Conservation (phyloP, 2,888 invertebrate species). For the Melanargia galathea region DNA sequence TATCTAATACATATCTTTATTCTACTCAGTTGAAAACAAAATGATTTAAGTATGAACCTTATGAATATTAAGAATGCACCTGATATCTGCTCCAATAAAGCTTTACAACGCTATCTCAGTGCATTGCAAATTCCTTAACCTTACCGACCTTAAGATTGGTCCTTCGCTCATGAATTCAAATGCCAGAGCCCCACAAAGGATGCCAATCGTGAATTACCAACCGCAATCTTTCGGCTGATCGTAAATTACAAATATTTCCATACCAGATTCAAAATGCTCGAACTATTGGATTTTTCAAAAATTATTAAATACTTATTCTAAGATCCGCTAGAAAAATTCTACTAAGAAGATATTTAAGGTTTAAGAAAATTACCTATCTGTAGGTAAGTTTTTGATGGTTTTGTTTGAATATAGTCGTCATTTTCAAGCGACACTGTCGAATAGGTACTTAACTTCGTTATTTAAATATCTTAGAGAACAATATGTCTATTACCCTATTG, state of each 20-base stretch:
- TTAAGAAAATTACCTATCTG: background rate
- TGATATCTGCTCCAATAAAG: background rate
- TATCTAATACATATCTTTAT: too few species aligned
- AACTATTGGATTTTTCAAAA: constrained; percentile 21
- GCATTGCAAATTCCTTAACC: constrained; percentile 42
- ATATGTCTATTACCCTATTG: too few species aligned
- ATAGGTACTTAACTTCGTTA: too few species aligned
- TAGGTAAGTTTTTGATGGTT: background rate
- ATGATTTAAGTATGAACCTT: background rate
- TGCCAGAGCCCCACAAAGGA: constrained; percentile 59
- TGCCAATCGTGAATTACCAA: constrained; percentile 66
- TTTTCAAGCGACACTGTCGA: background rate
- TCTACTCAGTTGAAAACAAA: background rate
- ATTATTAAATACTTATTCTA: background rate
- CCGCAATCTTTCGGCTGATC: constrained; percentile 53
- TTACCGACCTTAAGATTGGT: constrained; percentile 49
- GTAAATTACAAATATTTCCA: constrained; percentile 49
- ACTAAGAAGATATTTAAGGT: background rate
- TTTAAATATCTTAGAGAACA: too few species aligned
- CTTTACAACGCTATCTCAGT: background rate
- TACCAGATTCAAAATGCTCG: constrained; percentile 22
- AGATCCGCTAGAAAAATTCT: background rate
- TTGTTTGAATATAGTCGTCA: background rate
- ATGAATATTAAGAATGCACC: background rate
- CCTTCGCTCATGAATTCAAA: constrained; percentile 54